Base-by-base conservation (phyloP, 2,113 vertebrate genomes). In the Sylvietta virens region DNA sequence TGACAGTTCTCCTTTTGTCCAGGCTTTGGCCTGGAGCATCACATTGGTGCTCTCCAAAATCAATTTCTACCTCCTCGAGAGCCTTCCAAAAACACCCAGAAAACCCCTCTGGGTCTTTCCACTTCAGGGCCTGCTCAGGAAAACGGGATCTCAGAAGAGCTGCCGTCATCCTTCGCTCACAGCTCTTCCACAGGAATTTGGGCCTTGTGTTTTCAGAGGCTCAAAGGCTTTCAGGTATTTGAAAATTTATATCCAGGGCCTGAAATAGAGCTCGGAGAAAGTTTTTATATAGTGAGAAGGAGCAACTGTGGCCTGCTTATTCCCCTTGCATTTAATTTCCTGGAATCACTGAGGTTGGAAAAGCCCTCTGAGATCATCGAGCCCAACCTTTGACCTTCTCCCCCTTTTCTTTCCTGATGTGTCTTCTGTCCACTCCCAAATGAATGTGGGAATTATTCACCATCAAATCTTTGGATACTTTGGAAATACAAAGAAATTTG, bases 301-400 rank as follows among this genome's bases (percentile, higher is more conserved):
- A 61, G 7, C 76, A 56, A 11, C 72, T 18, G 18, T 39, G 62
- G 44, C 12, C 62, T 60, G 3, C 12, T 86, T 60, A 56, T 35
- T 47, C 24, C 10, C 35, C 27, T 70, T 56, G 21, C 31, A 53
- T 65, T 51, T 57, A n/a, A 73, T 15, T 73, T 64, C 20, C 24
- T 51, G 39, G 44, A 3, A 30, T 44, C 8, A 2, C 3, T 24
- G 45, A 66, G 44, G 23, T 28, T 50, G 69, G 61, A 60, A 73
- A 73, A 60, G 7, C 5, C 12, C 27, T n/a, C 23, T 0, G 4
- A 28, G 60, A 5, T 37, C 37, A 23, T 5, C 0, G 1, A 51
- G 44, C 2, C 15, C 51, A 28, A 13, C 4, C 28, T 57, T 23
- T 40, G 23, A 40, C 50, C 30, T 48, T 10, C 15, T 39, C 7